Percentiles rank a stretch among this genome's conserved stretches.
These are phyloP conservation scores for Neofelis nebulosa DNA, from an alignment of 2,113 vertebrate genomes.

Conservation along the genomic window DNA sequence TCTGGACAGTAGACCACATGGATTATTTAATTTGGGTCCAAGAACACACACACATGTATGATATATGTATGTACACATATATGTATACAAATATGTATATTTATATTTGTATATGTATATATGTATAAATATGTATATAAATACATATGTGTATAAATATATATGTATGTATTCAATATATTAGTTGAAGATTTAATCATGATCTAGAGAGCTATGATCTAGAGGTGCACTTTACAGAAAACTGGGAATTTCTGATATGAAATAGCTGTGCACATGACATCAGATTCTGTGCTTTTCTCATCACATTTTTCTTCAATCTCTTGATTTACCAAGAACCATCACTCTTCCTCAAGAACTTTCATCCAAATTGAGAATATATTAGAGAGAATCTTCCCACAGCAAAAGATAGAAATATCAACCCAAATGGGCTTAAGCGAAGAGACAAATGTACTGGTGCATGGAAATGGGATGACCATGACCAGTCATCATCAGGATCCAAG, in stretches of 20 bases:
- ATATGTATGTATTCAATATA: no score
- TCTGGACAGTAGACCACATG: background rate
- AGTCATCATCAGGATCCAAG: background rate
- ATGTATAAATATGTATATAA: background rate
- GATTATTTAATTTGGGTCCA: background rate
- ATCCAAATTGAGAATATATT: background rate
- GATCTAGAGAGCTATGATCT: background rate
- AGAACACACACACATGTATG: background rate
- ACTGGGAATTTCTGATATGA: background rate
- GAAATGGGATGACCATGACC: background rate
- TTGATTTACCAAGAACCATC: background rate
- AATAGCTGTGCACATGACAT: background rate
- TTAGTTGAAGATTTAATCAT: no score
- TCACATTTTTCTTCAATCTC: background rate
- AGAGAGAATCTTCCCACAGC: background rate
- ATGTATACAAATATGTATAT: background rate
- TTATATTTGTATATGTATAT: background rate
- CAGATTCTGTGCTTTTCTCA: background rate
- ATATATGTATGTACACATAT: background rate
- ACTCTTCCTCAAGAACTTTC: background rate
- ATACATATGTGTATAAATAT: no score
- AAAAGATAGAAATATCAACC: background rate
- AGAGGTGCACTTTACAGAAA: background rate
- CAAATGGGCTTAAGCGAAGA: background rate
- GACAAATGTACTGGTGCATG: background rate